Conservation (phyloP, 2,797 vertebrate genomes). For the Crenuchus spilurus region DNA sequence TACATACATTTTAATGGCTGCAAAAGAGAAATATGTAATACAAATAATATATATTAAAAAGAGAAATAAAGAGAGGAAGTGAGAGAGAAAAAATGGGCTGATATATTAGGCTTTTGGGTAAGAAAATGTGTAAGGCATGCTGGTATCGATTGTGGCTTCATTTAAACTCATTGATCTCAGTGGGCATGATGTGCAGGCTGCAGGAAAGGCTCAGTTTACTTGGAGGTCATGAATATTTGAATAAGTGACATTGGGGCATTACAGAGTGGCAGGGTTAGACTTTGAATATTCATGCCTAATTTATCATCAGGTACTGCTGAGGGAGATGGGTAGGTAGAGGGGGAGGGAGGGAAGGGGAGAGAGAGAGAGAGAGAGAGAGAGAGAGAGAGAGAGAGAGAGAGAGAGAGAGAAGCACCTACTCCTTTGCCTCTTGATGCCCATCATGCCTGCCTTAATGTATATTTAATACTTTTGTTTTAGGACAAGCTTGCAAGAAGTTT, state of each 20-base stretch:
- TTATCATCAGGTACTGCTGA: constrained; percentile 42
- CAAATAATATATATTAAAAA: no score
- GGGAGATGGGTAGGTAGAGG: neutral
- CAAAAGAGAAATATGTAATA: neutral
- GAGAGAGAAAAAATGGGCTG: neutral
- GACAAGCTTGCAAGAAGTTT: no score
- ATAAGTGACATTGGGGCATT: constrained; percentile 43
- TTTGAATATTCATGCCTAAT: constrained; percentile 55
- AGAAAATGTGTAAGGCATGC: neutral
- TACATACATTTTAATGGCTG: neutral
- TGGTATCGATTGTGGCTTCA: constrained; percentile 31
- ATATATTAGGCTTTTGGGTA: constrained; percentile 9
- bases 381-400: neutral
- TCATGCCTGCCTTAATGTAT: no score
- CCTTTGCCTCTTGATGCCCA: no score
- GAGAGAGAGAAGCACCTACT: no score
- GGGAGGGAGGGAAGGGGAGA: neutral
- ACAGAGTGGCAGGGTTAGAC: constrained; percentile 36
- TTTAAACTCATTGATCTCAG: constrained; percentile 37
- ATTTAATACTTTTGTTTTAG: no score
- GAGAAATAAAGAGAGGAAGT: neutral
- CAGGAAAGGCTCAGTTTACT: constrained; percentile 25
- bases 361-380: neutral
- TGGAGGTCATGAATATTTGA: constrained; percentile 52
- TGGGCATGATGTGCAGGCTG: neutral